Conservation (phyloP, 2,888 invertebrate genomes). For the Spilosoma lubricipeda region DNA sequence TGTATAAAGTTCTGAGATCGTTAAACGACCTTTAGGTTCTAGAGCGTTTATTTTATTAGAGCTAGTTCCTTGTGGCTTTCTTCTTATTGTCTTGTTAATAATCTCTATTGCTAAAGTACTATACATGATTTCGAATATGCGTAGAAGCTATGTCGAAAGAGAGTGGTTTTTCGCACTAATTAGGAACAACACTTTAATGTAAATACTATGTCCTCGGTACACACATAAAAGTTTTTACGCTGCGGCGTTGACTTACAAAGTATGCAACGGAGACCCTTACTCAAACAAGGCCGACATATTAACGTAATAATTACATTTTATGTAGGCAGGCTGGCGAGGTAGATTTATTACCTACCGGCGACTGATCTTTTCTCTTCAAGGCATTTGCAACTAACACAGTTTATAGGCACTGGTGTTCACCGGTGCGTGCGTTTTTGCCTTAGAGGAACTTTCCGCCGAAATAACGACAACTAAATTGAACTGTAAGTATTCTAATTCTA, state of each 20-base stretch:
- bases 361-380: neutral
- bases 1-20: neutral
- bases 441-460: neutral
- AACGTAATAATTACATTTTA: neutral
- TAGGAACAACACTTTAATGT: conserved; percentile 1
- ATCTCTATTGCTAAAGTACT: neutral
- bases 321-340: neutral
- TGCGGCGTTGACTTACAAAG: neutral
- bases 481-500: neutral
- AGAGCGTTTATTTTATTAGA: neutral
- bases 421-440: neutral
- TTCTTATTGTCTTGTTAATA: neutral
- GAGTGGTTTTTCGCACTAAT: conserved; percentile 1
- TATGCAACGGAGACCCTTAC: conserved; percentile 1
- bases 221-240: neutral
- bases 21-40: neutral
- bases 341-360: neutral
- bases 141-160: neutral
- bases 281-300: conserved; percentile 2
- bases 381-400: neutral
- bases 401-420: neutral
- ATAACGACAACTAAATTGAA: neutral
- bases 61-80: neutral
- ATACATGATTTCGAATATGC: neutral
- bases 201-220: neutral